Evolutionary conservation across 2,797 vertebrate species (phyloP).

Genomic region (Ctenosaura bakeri): DNA sequence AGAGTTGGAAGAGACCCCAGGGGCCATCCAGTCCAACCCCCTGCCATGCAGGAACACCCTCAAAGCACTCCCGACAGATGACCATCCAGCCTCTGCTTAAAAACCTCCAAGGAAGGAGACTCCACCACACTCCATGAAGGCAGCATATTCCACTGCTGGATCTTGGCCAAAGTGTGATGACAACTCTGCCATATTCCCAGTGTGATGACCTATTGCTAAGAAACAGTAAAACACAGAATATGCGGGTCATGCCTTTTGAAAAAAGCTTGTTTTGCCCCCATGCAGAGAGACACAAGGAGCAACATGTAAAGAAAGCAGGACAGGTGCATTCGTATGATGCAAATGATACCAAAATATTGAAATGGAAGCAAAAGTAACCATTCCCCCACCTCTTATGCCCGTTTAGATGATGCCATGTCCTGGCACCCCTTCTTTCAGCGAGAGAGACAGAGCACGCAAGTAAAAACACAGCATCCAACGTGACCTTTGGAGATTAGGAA

Average conservation of each 20-base stretch:
- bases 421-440: neutral
- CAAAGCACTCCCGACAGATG: too few species aligned
- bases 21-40: too few species aligned
- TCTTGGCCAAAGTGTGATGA: neutral
- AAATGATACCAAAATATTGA: conserved; percentile 63
- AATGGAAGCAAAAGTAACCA: conserved; percentile 39
- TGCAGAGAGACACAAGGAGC: neutral
- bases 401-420: neutral
- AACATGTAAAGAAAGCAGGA: neutral
- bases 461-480: neutral
- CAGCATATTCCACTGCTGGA: too few species aligned
- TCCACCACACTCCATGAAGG: too few species aligned
- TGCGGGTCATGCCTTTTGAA: too few species aligned
- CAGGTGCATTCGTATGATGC: conserved; percentile 43
- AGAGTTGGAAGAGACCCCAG: too few species aligned
- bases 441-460: neutral
- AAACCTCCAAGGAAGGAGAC: too few species aligned
- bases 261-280: too few species aligned
- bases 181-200: neutral
- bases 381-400: neutral
- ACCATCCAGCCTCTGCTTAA: too few species aligned
- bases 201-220: too few species aligned
- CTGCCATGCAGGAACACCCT: too few species aligned
- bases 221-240: too few species aligned
- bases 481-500: conserved; percentile 35